These are phyloP conservation scores for Tetragonula carbonaria DNA, from an alignment of 2,888 invertebrate genomes.

Conservation along the genomic window DNA sequence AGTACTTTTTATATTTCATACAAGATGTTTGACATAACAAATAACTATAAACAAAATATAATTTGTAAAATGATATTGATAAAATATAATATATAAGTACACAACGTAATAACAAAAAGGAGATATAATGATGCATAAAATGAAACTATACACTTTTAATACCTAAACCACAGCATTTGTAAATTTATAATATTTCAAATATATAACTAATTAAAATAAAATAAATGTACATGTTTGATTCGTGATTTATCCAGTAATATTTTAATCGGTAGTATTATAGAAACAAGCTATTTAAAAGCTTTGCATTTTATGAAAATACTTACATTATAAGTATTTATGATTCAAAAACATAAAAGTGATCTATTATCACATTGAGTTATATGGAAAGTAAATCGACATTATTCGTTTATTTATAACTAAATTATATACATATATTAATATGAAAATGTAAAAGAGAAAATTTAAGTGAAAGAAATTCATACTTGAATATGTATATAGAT, in stretches of 20 bases:
- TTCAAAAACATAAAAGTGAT: conserved; percentile 1
- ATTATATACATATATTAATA: neutral
- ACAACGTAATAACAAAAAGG: conserved; percentile 27
- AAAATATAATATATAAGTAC: conserved; percentile 54
- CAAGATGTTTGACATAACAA: conserved; percentile 33
- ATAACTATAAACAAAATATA: conserved; percentile 37
- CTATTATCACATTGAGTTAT: neutral
- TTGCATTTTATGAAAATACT: neutral
- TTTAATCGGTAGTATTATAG: conserved; percentile 15
- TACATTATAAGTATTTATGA: neutral
- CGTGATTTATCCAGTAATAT: neutral
- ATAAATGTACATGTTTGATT: conserved; percentile 1
- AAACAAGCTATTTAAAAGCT: conserved; percentile 3
- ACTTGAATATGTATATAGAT: neutral
- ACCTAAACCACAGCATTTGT: conserved; percentile 31
- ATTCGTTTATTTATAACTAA: conserved; percentile 4
- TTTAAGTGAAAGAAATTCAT: neutral
- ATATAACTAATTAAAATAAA: conserved; percentile 14
- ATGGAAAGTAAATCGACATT: conserved; percentile 22
- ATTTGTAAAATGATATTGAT: conserved; percentile 30
- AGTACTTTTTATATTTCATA: conserved; percentile 46
- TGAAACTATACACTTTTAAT: conserved; percentile 31
- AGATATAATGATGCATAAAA: conserved; percentile 22
- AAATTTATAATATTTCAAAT: conserved; percentile 26
- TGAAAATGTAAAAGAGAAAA: neutral